Percentiles rank a stretch among this genome's conserved stretches.
These are phyloP conservation scores for Neoascia interrupta DNA, from an alignment of 2,888 invertebrate species.

Conservation along the genomic window DNA sequence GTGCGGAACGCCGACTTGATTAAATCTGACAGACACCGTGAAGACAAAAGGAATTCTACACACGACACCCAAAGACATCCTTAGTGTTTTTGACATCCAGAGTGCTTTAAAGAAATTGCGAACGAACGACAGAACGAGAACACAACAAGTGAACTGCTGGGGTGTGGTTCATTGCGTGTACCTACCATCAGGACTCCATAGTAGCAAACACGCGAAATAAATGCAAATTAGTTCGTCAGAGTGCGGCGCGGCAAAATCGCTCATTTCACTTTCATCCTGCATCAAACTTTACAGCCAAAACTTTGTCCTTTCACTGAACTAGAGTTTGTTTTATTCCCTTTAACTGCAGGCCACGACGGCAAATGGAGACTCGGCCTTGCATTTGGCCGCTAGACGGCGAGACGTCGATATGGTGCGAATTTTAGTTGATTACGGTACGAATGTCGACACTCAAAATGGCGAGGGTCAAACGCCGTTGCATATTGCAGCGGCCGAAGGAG, in stretches of 20 bases:
- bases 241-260: constrained; percentile 11
- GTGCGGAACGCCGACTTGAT: constrained; percentile 24
- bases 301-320: constrained; percentile 39
- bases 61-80: constrained; percentile 5
- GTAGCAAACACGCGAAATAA: constrained; percentile 53
- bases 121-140: constrained; percentile 21
- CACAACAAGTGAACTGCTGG: constrained; percentile 40
- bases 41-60: constrained; percentile 6
- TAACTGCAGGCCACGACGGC: constrained; percentile 85
- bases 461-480: constrained; percentile 97
- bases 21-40: constrained; percentile 38
- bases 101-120: constrained; percentile 55
- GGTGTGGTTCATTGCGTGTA: constrained; percentile 56
- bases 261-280: constrained; percentile 48
- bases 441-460: constrained; percentile 94
- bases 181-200: constrained; percentile 19
- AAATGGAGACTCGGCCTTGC: constrained; percentile 95
- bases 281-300: constrained; percentile 43
- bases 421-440: constrained; percentile 94
- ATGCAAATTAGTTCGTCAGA: constrained; percentile 54
- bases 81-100: constrained; percentile 42
- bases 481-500: constrained; percentile 97
- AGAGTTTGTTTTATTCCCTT: constrained; percentile 15
- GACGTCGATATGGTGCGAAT: constrained; percentile 96
- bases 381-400: constrained; percentile 94